Conservation (phyloP, 1,140 invertebrate genomes). For the Tachypleus tridentatus region DNA sequence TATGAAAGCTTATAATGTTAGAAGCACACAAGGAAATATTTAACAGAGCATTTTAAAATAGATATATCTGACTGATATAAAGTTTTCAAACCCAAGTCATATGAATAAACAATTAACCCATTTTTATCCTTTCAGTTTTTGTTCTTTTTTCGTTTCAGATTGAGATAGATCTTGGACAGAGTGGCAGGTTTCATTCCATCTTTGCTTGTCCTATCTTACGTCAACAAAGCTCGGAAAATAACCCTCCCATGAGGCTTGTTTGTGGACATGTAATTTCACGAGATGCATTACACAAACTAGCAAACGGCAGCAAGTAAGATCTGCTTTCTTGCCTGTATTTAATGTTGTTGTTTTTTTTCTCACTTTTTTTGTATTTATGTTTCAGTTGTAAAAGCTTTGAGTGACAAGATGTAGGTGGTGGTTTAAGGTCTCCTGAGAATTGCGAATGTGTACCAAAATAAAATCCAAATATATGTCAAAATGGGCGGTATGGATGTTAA, state of each 20-base stretch:
- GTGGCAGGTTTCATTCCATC: slow-evolving; percentile 87
- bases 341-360: not conserved
- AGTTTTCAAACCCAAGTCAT: too few relatives aligned
- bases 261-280: slow-evolving; percentile 97
- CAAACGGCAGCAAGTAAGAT: slow-evolving; percentile 78
- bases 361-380: slow-evolving; percentile 7
- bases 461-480: too few relatives aligned
- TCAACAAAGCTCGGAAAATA: slow-evolving; percentile 88
- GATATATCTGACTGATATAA: too few relatives aligned
- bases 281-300: slow-evolving; percentile 90
- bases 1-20: too few relatives aligned
- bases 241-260: slow-evolving; percentile 91
- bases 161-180: slow-evolving; percentile 76
- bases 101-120: too few relatives aligned
- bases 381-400: slow-evolving; percentile 20
- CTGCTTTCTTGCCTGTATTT: not conserved
- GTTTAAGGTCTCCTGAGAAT: too few relatives aligned
- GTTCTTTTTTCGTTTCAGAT: slow-evolving; percentile 44
- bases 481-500: too few relatives aligned
- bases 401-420: slow-evolving; percentile 3
- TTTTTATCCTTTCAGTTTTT: too few relatives aligned
- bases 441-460: too few relatives aligned
- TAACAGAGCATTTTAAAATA: too few relatives aligned
- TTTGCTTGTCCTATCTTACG: slow-evolving; percentile 97
- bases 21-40: too few relatives aligned